phyloP scores from a whole-genome alignment of 2,113 vertebrate genomes.

The Microcebus tavaratra region DNA sequence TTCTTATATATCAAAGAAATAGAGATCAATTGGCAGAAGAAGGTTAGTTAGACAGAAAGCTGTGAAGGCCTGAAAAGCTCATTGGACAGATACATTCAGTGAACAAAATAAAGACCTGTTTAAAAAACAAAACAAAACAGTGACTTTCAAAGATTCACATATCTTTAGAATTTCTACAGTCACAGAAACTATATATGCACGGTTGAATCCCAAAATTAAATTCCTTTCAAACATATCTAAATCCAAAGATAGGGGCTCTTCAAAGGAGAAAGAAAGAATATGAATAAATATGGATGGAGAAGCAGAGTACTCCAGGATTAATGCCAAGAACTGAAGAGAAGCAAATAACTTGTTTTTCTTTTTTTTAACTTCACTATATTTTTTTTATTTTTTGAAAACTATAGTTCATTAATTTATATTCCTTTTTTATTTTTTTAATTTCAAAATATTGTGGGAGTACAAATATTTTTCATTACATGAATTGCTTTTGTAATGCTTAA shows the following conservation, averaged over 20 bases:
- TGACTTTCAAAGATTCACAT: not conserved
- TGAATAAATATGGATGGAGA: not conserved
- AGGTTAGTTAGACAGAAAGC: not conserved
- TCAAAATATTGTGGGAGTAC: too few relatives aligned
- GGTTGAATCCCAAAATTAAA: not conserved
- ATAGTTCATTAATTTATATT: slow-evolving; percentile 11
- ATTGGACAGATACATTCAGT: not conserved
- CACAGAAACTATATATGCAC: not conserved
- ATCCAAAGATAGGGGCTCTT: not conserved
- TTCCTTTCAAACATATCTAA: not conserved
- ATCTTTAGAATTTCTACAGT: not conserved
- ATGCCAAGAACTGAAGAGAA: not conserved
- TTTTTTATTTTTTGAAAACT: not conserved
- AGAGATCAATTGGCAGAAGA: not conserved
- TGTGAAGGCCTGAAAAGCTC: not conserved
- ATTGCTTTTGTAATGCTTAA: too few relatives aligned
- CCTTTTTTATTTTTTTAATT: not conserved
- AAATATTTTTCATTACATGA: too few relatives aligned
- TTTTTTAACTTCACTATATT: not conserved
- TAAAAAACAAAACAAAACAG: not conserved
- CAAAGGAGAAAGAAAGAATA: not conserved
- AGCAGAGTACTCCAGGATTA: not conserved
- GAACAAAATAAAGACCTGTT: too few relatives aligned
- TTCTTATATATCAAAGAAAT: not conserved
- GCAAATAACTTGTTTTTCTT: not conserved